These are phyloP conservation scores for Tribolium castaneum DNA, from an alignment of 1,140 invertebrate genomes.

Conservation along the genomic window DNA sequence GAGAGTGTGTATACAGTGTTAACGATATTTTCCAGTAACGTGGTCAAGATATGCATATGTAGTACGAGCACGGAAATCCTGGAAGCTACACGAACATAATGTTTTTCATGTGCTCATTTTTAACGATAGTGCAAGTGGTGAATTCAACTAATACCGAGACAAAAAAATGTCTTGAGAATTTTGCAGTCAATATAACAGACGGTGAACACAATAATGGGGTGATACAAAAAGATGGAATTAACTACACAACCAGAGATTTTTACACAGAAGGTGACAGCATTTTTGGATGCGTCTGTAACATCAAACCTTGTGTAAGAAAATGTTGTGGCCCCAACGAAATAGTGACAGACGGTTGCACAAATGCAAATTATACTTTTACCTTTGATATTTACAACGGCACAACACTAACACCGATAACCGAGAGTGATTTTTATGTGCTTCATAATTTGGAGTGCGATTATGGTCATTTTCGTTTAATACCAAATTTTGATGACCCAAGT, in stretches of 20 bases:
- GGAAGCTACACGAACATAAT: background rate
- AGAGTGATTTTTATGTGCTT: background rate
- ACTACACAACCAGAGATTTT: background rate
- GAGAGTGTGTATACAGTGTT: background rate
- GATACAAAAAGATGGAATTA: background rate
- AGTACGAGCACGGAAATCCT: slow-evolving; percentile 4
- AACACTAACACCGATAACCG: background rate
- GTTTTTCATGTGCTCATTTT: background rate
- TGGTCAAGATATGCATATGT: slow-evolving; percentile 10
- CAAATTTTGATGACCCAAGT: background rate
- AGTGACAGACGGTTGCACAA: background rate
- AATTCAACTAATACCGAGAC: background rate
- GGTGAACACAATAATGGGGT: background rate
- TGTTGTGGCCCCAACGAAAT: slow-evolving; percentile 7
- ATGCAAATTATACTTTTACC: background rate
- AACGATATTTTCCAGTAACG: slow-evolving; percentile 25
- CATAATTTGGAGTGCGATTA: background rate
- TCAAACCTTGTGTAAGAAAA: background rate
- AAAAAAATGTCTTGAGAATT: background rate
- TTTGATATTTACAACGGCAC: background rate
- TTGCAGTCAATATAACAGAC: background rate
- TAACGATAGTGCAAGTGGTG: background rate
- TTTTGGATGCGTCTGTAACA: background rate
- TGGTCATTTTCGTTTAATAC: background rate
- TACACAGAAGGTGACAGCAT: background rate